phyloP scores from a whole-genome alignment of 2,888 invertebrate genomes.

The Eristalis tenax region DNA sequence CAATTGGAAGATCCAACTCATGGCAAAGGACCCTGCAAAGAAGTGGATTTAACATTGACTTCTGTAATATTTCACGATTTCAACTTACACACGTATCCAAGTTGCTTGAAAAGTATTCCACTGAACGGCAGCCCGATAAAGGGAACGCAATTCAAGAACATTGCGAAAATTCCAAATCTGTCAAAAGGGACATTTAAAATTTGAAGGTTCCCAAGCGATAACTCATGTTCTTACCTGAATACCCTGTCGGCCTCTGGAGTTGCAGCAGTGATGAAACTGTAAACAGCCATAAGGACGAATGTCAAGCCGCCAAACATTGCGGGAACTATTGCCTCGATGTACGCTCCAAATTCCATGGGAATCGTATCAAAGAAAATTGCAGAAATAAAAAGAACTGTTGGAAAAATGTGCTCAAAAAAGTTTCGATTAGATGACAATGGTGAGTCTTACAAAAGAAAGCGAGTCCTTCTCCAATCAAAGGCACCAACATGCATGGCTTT shows the following conservation, averaged over 20 bases:
- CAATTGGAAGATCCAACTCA: conserved; percentile 78
- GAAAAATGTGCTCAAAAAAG: neutral
- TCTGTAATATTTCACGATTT: neutral
- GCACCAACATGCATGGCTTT: conserved; percentile 80
- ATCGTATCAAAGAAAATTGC: conserved; percentile 79
- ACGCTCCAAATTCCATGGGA: conserved; percentile 80
- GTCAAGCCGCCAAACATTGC: conserved; percentile 80
- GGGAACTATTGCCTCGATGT: conserved; percentile 79
- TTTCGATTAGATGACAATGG: neutral
- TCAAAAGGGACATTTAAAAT: neutral
- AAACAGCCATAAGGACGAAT: conserved; percentile 80
- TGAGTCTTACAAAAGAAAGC: conserved; percentile 76
- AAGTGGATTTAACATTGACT: neutral
- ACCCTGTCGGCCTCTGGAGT: conserved; percentile 80
- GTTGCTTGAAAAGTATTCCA: conserved; percentile 76
- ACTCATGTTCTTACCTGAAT: conserved; percentile 74
- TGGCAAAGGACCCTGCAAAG: conserved; percentile 78
- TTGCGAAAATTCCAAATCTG: conserved; percentile 80
- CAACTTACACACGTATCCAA: conserved; percentile 79
- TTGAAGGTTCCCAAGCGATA: neutral
- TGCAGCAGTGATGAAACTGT: conserved; percentile 80
- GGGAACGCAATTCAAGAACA: conserved; percentile 78
- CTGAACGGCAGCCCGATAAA: conserved; percentile 79
- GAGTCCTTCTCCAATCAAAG: conserved; percentile 78
- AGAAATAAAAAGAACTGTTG: conserved; percentile 78